A percentile compares a stretch with the other conserved stretches of the same genome.
Conservation (phyloP, 2,888 invertebrate genomes). For the Ecliptopera silaceata region DNA sequence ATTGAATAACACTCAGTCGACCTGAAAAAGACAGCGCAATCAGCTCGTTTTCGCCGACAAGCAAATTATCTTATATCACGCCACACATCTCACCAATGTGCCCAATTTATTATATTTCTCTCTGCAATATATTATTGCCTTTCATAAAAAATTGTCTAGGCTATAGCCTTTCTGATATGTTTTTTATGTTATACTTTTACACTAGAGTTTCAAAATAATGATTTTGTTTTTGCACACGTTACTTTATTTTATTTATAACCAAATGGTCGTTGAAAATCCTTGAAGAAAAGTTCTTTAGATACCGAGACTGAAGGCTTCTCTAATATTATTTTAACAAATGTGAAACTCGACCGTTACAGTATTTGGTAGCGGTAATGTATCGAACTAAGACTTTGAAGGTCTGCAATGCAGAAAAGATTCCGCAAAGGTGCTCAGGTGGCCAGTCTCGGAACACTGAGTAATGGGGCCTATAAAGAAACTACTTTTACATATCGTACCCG, state of each 20-base stretch:
- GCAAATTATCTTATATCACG: constrained; percentile 50
- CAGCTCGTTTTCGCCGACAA: constrained; percentile 47
- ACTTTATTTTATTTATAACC: too few relatives aligned
- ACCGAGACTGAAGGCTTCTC: too few relatives aligned
- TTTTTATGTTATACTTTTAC: not conserved
- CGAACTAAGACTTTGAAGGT: constrained; percentile 9
- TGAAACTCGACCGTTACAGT: too few relatives aligned
- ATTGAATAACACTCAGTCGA: constrained; percentile 32
- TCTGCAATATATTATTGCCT: not conserved
- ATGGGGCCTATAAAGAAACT: constrained; percentile 56
- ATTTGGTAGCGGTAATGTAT: not conserved
- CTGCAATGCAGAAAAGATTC: constrained; percentile 63
- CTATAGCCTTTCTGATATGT: not conserved
- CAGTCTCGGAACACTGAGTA: constrained; percentile 48
- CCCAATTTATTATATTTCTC: constrained; percentile 8
- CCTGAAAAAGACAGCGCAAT: constrained; percentile 45
- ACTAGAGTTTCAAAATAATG: too few relatives aligned
- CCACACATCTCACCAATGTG: constrained; percentile 19
- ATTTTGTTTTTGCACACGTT: not conserved
- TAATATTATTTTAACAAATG: not conserved
- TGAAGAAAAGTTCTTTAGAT: too few relatives aligned
- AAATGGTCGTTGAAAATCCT: too few relatives aligned
- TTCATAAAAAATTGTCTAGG: not conserved
- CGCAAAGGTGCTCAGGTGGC: constrained; percentile 54
- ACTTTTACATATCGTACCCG: constrained; percentile 34